A percentile compares a stretch with the other conserved stretches of the same genome.
phyloP scores from a whole-genome alignment of 1,140 invertebrate genomes.

The Ceratitis capitata region DNA sequence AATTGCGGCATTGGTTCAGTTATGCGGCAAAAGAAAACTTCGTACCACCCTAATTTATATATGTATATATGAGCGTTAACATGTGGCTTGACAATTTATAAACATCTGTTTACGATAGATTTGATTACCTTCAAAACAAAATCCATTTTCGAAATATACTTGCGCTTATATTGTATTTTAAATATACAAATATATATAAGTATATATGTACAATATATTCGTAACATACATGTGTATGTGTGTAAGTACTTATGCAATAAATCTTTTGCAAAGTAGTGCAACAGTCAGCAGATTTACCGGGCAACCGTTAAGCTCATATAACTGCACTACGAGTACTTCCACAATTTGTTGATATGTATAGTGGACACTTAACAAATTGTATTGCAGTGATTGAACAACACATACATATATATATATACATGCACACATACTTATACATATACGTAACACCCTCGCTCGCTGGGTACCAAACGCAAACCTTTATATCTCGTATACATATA shows the following conservation, averaged over 20 bases:
- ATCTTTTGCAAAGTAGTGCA: not conserved
- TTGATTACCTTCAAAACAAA: conserved; percentile 22
- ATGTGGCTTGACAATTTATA: not conserved
- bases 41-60: no score
- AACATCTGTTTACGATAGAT: not conserved
- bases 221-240: not conserved
- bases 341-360: no score
- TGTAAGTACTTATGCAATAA: not conserved
- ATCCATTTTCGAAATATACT: not conserved
- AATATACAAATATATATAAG: not conserved
- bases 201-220: not conserved
- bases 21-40: no score
- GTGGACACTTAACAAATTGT: conserved; percentile 5
- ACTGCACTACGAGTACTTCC: no score
- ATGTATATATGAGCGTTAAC: not conserved
- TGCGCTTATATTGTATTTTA: no score
- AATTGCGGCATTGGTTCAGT: no score
- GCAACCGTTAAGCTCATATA: not conserved
- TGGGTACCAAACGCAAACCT: not conserved
- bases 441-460: not conserved
- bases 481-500: no score
- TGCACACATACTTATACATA: no score
- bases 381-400: not conserved
- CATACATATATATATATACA: no score
- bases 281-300: not conserved